Base-by-base conservation (phyloP, 1,140 invertebrate species). In the Zaprionus inermis region DNA sequence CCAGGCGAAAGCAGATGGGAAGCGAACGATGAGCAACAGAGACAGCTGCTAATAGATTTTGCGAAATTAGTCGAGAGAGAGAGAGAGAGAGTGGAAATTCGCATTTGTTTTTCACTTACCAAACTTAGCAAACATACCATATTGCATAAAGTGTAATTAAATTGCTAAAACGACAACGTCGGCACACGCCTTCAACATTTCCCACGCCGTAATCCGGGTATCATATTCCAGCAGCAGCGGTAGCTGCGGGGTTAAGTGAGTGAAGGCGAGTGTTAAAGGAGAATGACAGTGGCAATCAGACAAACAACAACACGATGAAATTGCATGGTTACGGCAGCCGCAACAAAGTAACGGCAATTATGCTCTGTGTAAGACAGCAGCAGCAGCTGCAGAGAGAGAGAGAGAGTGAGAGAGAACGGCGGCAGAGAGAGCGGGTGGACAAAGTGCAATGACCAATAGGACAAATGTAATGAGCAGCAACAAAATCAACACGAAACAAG, bases 401-500 rank as follows among this genome's bases (percentile, higher is more conserved):
- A 20, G 16, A 2, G 16, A 6, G 34, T 2, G 11, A 49, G 30
- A 28, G 46, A 14, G 44, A 5, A 16, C 46, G 58, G 44, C 2
- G 28, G 18, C 52, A 61, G 66, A 32, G 64, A 46, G 44, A 52
- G 30, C n/a, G 7, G 14, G 18, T 11, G 24, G 36, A 18, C 20
- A 51, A 36, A 74, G 72, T 57, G 72, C 72, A 74, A 70, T 74
- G 72, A 74, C 72, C 72, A 74, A 57, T 41, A 10, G 41, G 14
- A 55, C 18, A 51, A 56, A 41, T 41, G 51, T 10, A 28, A 69
- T 51, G 30, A 22, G 61, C 28, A 63, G 30, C 12, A 60, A 34
- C 9, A 65, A 64, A n/a, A 51, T 22, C 12, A 57, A 54, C 61
- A 38, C 38, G 6, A 16, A 44, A 44, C 46, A 54, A 54, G 49